phyloP scores from a whole-genome alignment of 2,797 vertebrate genomes.

The Emys orbicularis region DNA sequence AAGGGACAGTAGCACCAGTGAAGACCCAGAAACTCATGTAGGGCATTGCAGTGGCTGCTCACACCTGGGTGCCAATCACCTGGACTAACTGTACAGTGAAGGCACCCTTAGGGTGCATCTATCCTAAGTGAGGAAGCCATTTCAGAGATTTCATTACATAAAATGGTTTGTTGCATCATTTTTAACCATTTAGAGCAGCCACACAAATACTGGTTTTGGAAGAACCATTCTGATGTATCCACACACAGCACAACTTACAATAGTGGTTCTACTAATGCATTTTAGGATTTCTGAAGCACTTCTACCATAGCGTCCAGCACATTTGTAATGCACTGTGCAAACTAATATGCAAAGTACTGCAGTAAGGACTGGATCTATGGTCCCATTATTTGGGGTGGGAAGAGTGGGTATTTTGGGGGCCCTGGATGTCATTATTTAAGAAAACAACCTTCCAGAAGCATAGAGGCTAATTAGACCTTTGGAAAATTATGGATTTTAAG shows the following conservation, averaged over 20 bases:
- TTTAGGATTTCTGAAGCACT: background rate
- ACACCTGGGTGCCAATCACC: fast-evolving
- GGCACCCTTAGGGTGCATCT: background rate
- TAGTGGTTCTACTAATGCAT: too few relatives aligned
- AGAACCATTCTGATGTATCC: background rate
- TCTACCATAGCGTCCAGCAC: background rate
- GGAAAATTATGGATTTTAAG: too few relatives aligned
- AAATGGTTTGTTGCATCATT: background rate
- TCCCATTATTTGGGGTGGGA: too few relatives aligned
- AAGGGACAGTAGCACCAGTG: background rate
- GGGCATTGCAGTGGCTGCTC: background rate
- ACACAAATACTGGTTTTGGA: background rate
- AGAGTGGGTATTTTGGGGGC: too few relatives aligned
- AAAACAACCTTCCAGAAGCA: too few relatives aligned
- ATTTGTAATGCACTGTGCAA: too few relatives aligned
- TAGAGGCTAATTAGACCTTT: too few relatives aligned
- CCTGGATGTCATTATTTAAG: too few relatives aligned
- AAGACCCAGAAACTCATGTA: fast-evolving
- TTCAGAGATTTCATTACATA: background rate
- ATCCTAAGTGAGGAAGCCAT: background rate
- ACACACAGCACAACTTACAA: fast-evolving
- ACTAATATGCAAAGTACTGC: too few relatives aligned
- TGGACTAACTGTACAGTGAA: background rate
- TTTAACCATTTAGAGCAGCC: background rate
- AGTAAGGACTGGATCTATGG: too few relatives aligned